Evolutionary conservation across 2,888 invertebrate genomes (phyloP), one percentile per base, ranked within the genome.

Genomic region (Gibbula magus): DNA sequence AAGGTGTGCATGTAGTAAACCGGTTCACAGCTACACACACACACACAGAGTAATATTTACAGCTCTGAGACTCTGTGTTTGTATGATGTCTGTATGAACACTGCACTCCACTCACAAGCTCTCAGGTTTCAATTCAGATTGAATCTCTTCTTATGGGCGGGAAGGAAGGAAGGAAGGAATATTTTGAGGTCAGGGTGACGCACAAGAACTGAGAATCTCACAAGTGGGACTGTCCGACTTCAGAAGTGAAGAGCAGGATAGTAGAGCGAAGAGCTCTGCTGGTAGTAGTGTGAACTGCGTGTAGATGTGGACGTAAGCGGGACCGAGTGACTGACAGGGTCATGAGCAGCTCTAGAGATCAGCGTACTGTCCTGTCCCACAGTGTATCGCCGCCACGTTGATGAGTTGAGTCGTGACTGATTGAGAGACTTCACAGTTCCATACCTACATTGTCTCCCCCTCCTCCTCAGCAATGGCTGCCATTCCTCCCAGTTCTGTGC

Each of bases 391-490:
- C n/a, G 25, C 35, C 35, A 70, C 35, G 39, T 35, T 39, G 39
- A 39, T 35, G 70, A 70, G 70, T 70, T 16, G 70, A 35, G 70
- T n/a, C 39, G 20, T 35, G 70, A 70, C 25, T 35, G 35, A 35
- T 20, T 20, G n/a, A 5, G 70, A 20, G 10, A 20, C 18, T 70
- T 70, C 25, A 61, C 61, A 61, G 61, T 61, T 29, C 61, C 29
- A 61, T 29, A 61, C 29, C 61, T 61, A 61, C 61, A n/a, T 13
- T 45, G 10, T 45, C 45, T 45, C 45, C 4, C 56, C 20, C 22
- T 22, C 56, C 25, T 56, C n/a, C 35, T 32, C 18, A 70, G 70
- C 70, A 70, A 70, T 70, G 70, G 70, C 70, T 70, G 70, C 70
- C 70, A 35, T 70, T 35, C 70, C 70, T 20, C 70, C 70, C 18